A percentile compares a stretch with the other conserved stretches of the same genome.
phyloP scores from a whole-genome alignment of 2,113 vertebrate species.

The Anolis carolinensis region DNA sequence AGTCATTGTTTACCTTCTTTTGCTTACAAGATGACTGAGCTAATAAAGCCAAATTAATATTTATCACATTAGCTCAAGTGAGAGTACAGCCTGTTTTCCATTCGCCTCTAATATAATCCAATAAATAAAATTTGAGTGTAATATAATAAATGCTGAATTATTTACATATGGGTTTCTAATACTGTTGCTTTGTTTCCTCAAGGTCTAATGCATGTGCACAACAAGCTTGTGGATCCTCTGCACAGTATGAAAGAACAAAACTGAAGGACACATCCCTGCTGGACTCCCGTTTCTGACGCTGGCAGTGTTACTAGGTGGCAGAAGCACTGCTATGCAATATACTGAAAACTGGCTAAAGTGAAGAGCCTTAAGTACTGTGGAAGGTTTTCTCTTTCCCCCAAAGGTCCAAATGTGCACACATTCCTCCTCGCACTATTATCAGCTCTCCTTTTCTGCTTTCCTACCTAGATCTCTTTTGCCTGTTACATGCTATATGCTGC shows the following conservation, averaged over 20 bases:
- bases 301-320: conserved; percentile 67
- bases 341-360: conserved; percentile 64
- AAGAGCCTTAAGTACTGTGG: conserved; percentile 70
- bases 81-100: not conserved
- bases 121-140: not conserved
- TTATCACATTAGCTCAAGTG: not conserved
- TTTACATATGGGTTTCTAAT: not conserved
- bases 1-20: not conserved
- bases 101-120: not conserved
- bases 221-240: conserved; percentile 87
- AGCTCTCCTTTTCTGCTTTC: conserved; percentile 51
- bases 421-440: conserved; percentile 69
- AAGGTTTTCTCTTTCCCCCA: conserved; percentile 25
- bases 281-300: conserved; percentile 67
- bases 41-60: not conserved
- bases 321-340: conserved; percentile 74
- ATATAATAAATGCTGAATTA: not conserved
- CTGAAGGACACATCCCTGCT: conserved; percentile 72
- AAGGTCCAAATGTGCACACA: conserved; percentile 68
- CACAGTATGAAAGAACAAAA: conserved; percentile 85
- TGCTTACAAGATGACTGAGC: not conserved
- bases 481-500: conserved; percentile 29
- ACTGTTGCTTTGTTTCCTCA: conserved; percentile 63
- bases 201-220: conserved; percentile 88
- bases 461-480: conserved; percentile 22